These are phyloP conservation scores for Buphagus erythrorhynchus DNA, from an alignment of 2,797 vertebrate genomes.

Conservation along the genomic window DNA sequence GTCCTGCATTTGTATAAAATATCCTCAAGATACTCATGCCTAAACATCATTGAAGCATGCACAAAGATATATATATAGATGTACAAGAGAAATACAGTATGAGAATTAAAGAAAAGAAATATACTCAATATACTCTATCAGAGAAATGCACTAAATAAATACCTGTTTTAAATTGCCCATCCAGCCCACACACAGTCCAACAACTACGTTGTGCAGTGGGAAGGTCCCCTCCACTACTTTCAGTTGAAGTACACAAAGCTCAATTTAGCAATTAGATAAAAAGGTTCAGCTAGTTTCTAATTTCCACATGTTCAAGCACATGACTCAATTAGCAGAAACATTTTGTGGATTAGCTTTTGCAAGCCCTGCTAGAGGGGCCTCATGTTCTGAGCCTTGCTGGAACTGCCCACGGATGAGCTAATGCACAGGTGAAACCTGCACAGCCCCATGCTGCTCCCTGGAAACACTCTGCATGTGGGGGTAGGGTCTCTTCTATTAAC, in stretches of 20 bases:
- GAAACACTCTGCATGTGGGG: neutral
- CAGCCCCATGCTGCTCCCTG: accelerated
- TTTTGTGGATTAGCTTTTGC: neutral
- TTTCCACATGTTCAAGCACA: neutral
- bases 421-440: neutral
- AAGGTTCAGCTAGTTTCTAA: neutral
- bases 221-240: neutral
- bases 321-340: neutral
- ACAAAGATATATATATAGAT: neutral
- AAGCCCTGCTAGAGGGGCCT: neutral
- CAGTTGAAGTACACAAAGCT: neutral
- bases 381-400: neutral
- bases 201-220: accelerated
- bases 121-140: neutral
- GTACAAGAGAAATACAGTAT: neutral
- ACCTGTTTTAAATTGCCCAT: neutral
- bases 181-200: neutral
- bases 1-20: neutral
- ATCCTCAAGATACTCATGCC: neutral
- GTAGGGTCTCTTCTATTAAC: neutral
- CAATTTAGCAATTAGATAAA: neutral
- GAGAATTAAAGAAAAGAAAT: neutral
- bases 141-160: neutral
- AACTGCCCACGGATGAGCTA: neutral
- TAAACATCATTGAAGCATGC: neutral